Evolutionary conservation across 2,113 vertebrate species (phyloP).

Genomic region (Speoplatyrhinus poulsoni): DNA sequence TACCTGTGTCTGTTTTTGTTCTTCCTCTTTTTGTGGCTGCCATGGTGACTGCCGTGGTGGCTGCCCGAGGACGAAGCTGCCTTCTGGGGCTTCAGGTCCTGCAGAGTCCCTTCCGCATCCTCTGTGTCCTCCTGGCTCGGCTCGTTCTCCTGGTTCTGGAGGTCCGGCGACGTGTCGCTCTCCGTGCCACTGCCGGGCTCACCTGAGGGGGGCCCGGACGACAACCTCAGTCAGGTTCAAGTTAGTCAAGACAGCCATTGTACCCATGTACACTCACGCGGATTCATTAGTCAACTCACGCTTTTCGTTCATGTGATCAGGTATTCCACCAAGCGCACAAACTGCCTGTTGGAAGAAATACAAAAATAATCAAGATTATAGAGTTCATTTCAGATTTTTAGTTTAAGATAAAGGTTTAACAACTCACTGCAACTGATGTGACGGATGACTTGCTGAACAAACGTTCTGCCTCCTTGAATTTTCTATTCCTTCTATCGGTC

Average conservation of each 20-base stretch:
- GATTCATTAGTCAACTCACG: conserved; percentile 79
- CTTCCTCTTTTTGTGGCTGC: conserved; percentile 98
- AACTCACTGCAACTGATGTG: conserved; percentile 93
- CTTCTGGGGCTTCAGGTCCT: conserved; percentile 96
- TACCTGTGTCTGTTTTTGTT: conserved; percentile 99
- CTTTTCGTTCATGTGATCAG: conserved; percentile 97
- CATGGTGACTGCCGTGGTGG: conserved; percentile 94
- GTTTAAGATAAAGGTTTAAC: background rate
- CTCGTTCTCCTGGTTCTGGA: conserved; percentile 98
- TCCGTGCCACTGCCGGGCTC: conserved; percentile 96
- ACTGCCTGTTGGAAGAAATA: conserved; percentile 81
- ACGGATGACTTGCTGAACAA: conserved; percentile 99
- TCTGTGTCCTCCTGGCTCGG: conserved; percentile 94
- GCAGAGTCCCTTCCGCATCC: conserved; percentile 90
- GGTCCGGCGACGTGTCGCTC: conserved; percentile 95
- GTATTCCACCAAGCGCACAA: conserved; percentile 92
- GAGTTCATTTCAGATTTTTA: background rate
- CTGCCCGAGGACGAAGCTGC: conserved; percentile 92
- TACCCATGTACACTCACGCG: too few relatives aligned
- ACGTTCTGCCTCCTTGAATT: conserved; percentile 96
- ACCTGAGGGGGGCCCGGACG: conserved; percentile 66
- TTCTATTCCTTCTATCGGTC: conserved; percentile 92
- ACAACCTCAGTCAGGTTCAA: too few relatives aligned
- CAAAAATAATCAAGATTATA: background rate
- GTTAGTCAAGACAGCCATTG: too few relatives aligned